A percentile compares a stretch with the other conserved stretches of the same genome.
phyloP scores from a whole-genome alignment of 1,140 invertebrate genomes.

The Chrysoperla carnea region DNA sequence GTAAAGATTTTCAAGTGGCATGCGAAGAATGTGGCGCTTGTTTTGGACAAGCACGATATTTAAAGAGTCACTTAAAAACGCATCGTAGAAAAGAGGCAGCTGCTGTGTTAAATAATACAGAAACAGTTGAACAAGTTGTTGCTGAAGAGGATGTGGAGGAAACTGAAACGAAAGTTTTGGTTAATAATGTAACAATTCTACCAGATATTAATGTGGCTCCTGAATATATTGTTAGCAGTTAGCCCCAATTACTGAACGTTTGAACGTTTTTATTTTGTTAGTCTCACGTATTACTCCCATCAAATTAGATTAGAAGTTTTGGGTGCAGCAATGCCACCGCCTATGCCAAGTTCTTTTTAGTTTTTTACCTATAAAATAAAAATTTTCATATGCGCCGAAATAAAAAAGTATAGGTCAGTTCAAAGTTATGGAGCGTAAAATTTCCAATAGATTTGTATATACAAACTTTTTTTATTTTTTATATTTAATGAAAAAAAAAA shows the following conservation, averaged over 20 bases:
- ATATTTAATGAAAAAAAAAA: no score
- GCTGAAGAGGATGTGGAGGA: background rate
- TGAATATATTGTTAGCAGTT: constrained; percentile 4
- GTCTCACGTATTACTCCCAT: no score
- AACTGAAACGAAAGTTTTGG: background rate
- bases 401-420: no score
- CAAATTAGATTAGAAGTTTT: no score
- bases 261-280: no score
- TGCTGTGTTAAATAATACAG: constrained; percentile 2
- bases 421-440: no score
- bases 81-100: background rate
- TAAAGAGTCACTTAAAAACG: constrained; percentile 24
- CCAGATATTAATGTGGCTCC: constrained; percentile 13
- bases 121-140: background rate
- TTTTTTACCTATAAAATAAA: no score
- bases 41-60: constrained; percentile 35
- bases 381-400: no score
- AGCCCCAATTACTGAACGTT: background rate
- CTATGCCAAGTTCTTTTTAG: no score
- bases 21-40: constrained; percentile 29
- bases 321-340: no score
- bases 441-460: no score
- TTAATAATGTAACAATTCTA: constrained; percentile 3
- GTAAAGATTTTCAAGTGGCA: constrained; percentile 29
- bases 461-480: no score